These are phyloP conservation scores for Ciconia nigra DNA, from an alignment of 2,797 vertebrate species.

Conservation along the genomic window DNA sequence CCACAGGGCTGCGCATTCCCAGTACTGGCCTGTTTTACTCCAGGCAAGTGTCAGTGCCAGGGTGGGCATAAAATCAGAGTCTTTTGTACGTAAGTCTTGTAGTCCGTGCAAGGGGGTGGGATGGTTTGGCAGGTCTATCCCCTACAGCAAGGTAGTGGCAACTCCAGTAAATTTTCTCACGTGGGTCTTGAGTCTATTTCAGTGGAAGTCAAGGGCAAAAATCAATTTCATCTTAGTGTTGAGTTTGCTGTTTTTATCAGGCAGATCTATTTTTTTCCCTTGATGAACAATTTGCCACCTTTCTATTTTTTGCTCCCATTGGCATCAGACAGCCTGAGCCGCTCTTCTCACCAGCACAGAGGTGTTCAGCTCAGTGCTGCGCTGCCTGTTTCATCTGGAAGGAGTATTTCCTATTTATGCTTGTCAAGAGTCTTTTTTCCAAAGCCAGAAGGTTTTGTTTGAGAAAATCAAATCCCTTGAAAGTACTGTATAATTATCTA, in stretches of 20 bases:
- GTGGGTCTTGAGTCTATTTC: neutral
- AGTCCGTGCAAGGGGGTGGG: rapidly evolving
- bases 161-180: neutral
- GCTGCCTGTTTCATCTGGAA: neutral
- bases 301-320: neutral
- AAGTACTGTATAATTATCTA: constrained; percentile 38
- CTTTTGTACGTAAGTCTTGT: neutral
- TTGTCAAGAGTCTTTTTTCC: neutral
- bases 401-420: constrained; percentile 16
- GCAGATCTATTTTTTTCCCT: neutral
- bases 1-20: neutral
- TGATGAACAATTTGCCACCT: neutral
- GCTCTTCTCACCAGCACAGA: neutral
- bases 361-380: neutral
- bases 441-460: constrained; percentile 30
- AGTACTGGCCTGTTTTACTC: neutral
- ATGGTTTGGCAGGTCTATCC: neutral
- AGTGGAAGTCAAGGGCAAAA: neutral
- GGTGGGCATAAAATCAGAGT: neutral
- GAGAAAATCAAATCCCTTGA: constrained; percentile 18
- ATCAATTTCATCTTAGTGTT: neutral
- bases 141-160: neutral
- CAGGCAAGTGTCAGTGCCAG: neutral
- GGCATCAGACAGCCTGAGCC: neutral
- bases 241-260: neutral